Evolutionary conservation across 2,888 invertebrate genomes (phyloP), one percentile per base, ranked within the genome.

Genomic region (Camponotus fellah): DNA sequence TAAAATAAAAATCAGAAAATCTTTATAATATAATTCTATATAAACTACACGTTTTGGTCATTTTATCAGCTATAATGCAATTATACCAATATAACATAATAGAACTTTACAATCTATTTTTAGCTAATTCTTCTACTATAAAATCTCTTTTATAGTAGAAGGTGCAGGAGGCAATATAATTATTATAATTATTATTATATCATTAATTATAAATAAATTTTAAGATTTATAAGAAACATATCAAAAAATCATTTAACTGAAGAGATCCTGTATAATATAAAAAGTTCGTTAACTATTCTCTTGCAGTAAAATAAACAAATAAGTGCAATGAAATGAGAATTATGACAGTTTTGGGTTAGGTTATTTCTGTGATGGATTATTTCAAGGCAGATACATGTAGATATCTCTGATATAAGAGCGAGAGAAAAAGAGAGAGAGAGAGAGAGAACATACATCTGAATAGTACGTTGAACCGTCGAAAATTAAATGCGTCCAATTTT

Each of bases 311-410:
- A 69, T n/a, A 8, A 17, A n/a, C 14, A n/a, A n/a, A n/a, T n/a
- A n/a, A n/a, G n/a, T 49, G 49, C 49, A 49, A 49, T n/a, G 32
- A 49, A 69, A 49, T 49, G n/a, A 69, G 49, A 69, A 46, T 66
- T 53, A 32, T 69, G 14, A 69, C 32, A 69, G 69, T 34, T 26
- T 43, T 34, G 49, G 49, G n/a, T n/a, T 34, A n/a, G 10, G 69
- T 69, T 69, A 69, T 69, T 69, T 69, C 53, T 34, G 53, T 69
- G 6, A 69, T 53, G 10, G 40, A 69, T 69, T 69, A 69, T 69
- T 69, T 69, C n/a, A 69, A 49, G n/a, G n/a, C 53, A 53, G 34
- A 49, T 69, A 53, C n/a, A 49, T 49, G 49, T 34, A 34, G 34
- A 69, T 49, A 17, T 66, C 2, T 26, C 21, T 43, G 2, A 14